Evolutionary conservation across 2,113 vertebrate genomes (phyloP), one percentile per base, ranked within the genome.

Genomic region (Riparia riparia): DNA sequence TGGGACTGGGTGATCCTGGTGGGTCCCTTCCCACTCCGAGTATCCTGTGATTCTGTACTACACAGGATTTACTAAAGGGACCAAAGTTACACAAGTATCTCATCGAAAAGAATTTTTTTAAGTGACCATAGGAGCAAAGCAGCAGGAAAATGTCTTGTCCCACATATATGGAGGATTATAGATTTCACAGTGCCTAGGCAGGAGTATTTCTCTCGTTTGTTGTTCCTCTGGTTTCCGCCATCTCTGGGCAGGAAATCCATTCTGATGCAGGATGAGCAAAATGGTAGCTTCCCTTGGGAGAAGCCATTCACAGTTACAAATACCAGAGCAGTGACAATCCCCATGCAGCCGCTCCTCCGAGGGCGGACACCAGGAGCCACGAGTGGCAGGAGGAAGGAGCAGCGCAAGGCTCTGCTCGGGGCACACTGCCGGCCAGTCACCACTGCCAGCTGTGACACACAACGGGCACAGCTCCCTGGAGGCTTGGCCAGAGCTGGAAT

Each of bases 231-330:
- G 22, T 68, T 93, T 83, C 39, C 39, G 45, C 71, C 39, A 4
- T 69, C 19, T 45, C 82, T 44, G 86, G 56, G 86, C 89, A 86
- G 77, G 69, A 97, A 96, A 91, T 71, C 69, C 91, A 84, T 68
- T 65, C 64, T n/a, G 72, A 78, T 64, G 69, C 2, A 2, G 72
- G 47, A 66, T 71, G 56, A 95, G 89, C 56, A 92, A 91, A 80
- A 97, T 78, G 91, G 93, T 89, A 93, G 63, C 70, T 86, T 53
- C 93, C 91, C 87, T 9, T 87, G 82, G 90, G 94, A 96, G 87
- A 32, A 60, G 47, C 42, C 87, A 77, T 7, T 80, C 87, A 58
- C 18, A 6, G 74, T 20, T 37, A 51, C 85, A 90, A 44, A 58
- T 1, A 70, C 42, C 93, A 92, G 90, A 88, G 92, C 56, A 3